Percentiles rank a stretch among this genome's conserved stretches.
Conservation (phyloP, 2,113 vertebrate genomes). For the Strix uralensis region DNA sequence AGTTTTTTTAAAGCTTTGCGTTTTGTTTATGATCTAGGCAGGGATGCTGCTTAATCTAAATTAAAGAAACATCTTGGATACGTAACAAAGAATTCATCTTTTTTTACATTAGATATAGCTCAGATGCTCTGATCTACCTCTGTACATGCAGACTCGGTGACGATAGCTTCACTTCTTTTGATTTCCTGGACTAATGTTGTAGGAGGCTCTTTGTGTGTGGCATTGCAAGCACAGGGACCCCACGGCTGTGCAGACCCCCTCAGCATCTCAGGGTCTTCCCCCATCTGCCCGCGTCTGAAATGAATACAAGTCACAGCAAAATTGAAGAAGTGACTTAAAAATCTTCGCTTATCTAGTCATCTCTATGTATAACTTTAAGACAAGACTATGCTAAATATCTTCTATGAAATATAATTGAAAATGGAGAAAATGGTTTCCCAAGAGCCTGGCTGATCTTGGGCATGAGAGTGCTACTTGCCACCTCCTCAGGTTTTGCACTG, state of each 20-base stretch:
- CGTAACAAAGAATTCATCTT: neutral
- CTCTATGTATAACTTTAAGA: neutral
- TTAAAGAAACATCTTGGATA: neutral
- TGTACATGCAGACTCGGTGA: rapidly evolving
- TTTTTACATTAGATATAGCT: neutral
- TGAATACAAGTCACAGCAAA: neutral
- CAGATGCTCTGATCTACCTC: too few relatives aligned
- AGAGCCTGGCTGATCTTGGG: rapidly evolving
- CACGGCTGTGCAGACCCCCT: rapidly evolving
- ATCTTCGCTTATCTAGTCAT: neutral
- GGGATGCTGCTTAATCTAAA: too few relatives aligned
- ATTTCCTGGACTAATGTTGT: neutral
- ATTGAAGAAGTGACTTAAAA: neutral
- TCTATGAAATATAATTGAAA: neutral
- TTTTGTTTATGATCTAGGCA: neutral
- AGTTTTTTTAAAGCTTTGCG: neutral
- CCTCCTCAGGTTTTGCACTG: rapidly evolving
- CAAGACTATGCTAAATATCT: too few relatives aligned
- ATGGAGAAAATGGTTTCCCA: neutral
- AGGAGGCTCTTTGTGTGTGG: rapidly evolving
- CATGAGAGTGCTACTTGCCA: neutral
- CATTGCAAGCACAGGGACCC: rapidly evolving
- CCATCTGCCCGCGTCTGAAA: neutral
- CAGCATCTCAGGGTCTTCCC: neutral
- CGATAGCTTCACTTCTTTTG: neutral